Base-by-base conservation (phyloP, 1,140 invertebrate species). In the Tribolium madens region DNA sequence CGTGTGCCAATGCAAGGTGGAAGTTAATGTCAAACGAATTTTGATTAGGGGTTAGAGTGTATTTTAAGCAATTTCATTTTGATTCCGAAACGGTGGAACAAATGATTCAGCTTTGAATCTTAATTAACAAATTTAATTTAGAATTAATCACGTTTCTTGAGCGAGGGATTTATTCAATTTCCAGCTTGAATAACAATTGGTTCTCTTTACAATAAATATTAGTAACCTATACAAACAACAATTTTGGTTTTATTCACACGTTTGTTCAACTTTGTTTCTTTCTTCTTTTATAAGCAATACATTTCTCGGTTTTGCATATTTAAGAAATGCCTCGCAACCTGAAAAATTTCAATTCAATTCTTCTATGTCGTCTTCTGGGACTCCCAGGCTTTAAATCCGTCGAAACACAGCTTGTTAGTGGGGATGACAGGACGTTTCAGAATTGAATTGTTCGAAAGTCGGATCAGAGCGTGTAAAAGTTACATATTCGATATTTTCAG, bases 401-500 rank as follows among this genome's bases (percentile, higher is more conserved):
- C 36, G 36, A 42, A 42, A 42, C 18, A 17, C 18, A 18, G 14
- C 5, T 57, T 57, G 52, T 57, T 57, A 57, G 52, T 50, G 3
- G 7, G 2, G 7, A 21, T 57, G 52, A 57, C 52, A 57, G 18
- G 52, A 57, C 52, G n/a, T 57, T 21, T 57, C 52, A 1, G 18
- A n/a, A 57, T 57, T 21, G 52, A 57, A 53, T 53, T 53, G 52
- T 57, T 57, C 5, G 52, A 57, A 18, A 4, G 12, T 64, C 14
- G 57, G n/a, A 50, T 50, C 10, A 14, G 46, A 15, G 9, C 26
- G 14, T 21, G 7, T 7, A 33, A 64, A 64, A 64, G 10, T 64
- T 64, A 26, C 57, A 64, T 64, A 64, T 64, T 13, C 57, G n/a
- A 31, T 12, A 33, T 13, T 64, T 64, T 33, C 26, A 64, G 53